Conservation (phyloP, 2,113 vertebrate genomes). For the Galbula dea region DNA sequence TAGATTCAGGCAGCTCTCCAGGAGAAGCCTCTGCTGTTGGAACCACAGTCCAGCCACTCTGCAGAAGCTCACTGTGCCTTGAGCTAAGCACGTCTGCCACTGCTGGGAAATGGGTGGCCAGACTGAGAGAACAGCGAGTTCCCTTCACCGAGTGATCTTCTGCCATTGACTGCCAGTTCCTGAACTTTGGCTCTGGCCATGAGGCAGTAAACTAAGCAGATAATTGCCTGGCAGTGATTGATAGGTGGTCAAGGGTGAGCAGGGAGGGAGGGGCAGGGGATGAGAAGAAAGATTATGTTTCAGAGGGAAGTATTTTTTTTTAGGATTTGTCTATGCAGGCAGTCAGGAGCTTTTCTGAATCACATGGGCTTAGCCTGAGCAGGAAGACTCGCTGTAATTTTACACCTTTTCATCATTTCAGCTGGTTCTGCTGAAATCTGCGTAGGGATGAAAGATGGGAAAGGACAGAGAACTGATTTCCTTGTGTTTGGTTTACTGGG, state of each 20-base stretch:
- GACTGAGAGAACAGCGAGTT: slow-evolving; percentile 9
- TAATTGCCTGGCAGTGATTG: slow-evolving; percentile 57
- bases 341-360: slow-evolving; percentile 21
- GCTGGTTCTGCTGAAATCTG: slow-evolving; percentile 13
- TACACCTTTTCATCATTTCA: slow-evolving; percentile 33
- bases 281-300: slow-evolving; percentile 14
- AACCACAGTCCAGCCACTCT: background rate
- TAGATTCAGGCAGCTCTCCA: background rate
- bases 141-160: background rate
- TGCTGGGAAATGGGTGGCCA: background rate
- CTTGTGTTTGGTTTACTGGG: background rate
- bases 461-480: background rate
- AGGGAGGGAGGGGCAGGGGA: background rate
- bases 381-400: background rate
- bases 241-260: slow-evolving; percentile 37
- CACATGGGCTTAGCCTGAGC: background rate
- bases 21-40: background rate
- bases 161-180: background rate
- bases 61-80: background rate
- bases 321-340: slow-evolving; percentile 42
- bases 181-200: slow-evolving; percentile 24
- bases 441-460: background rate
- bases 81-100: background rate
- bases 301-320: slow-evolving; percentile 49
- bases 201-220: slow-evolving; percentile 5